Percentiles rank a stretch among this genome's conserved stretches.
These are phyloP conservation scores for Entomobrya multifasciata DNA, from an alignment of 2,888 invertebrate genomes.

Conservation along the genomic window DNA sequence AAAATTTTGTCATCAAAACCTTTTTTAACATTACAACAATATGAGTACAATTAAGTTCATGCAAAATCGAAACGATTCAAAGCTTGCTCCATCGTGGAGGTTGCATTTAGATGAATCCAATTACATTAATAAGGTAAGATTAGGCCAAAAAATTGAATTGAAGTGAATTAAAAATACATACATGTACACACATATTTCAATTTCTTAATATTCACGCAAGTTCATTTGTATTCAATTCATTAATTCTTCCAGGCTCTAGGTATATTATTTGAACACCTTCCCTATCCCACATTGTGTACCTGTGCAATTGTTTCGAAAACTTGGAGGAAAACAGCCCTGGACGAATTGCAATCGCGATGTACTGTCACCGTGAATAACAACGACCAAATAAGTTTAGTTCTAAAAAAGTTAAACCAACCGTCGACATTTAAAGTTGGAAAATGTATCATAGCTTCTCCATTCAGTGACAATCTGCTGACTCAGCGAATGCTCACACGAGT, in stretches of 20 bases:
- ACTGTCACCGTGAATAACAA: not conserved
- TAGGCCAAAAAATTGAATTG: not conserved
- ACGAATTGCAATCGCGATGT: slow-evolving; percentile 41
- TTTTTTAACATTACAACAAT: too few species aligned
- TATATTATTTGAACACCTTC: not conserved
- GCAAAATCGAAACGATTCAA: too few species aligned
- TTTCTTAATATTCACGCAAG: not conserved
- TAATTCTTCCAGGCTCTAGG: slow-evolving; percentile 36
- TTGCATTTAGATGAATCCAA: slow-evolving; percentile 35
- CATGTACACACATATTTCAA: not conserved
- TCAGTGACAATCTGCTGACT: not conserved
- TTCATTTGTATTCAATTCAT: not conserved
- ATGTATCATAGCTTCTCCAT: not conserved
- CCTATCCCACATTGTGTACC: slow-evolving; percentile 16
- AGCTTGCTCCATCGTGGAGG: too few species aligned
- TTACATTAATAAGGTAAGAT: not conserved
- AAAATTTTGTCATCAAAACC: not conserved
- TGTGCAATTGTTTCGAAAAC: slow-evolving; percentile 37
- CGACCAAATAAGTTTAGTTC: slow-evolving; percentile 1
- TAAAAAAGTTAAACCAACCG: slow-evolving; percentile 24
- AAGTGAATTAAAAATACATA: slow-evolving; percentile 27
- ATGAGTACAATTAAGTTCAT: too few species aligned
- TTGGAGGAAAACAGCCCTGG: slow-evolving; percentile 44
- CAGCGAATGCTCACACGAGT: not conserved
- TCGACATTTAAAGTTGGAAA: slow-evolving; percentile 39